These are phyloP conservation scores for Petrophora chlorosata DNA, from an alignment of 2,888 invertebrate genomes.

Conservation along the genomic window DNA sequence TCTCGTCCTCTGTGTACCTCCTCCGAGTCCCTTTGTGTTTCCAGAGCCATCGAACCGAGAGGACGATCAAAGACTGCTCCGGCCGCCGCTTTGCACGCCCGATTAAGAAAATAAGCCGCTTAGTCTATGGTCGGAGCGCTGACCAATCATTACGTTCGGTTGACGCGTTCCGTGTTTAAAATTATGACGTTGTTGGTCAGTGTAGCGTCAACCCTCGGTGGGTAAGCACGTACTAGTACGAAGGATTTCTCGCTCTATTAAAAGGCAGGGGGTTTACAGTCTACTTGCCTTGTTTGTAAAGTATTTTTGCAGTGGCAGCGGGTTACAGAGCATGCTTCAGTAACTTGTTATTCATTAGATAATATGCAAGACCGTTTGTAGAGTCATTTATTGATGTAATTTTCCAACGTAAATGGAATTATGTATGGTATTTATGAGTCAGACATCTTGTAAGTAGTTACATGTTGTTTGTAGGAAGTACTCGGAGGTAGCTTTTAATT, in stretches of 20 bases:
- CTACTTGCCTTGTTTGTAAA: background rate
- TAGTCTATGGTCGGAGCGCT: conserved; percentile 63
- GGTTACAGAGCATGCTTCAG: too few relatives aligned
- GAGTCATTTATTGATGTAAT: too few relatives aligned
- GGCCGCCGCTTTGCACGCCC: conserved; percentile 48
- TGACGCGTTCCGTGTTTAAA: conserved; percentile 67
- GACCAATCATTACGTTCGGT: conserved; percentile 66
- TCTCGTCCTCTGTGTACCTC: conserved; percentile 6
- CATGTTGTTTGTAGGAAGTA: too few relatives aligned
- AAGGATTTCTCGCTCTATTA: conserved; percentile 48
- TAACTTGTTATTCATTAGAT: too few relatives aligned
- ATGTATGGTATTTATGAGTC: too few relatives aligned
- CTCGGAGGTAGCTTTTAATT: too few relatives aligned
- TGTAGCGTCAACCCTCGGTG: conserved; percentile 41
- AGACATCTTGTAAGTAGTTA: too few relatives aligned
- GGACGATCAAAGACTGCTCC: conserved; percentile 61
- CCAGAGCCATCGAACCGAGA: conserved; percentile 52
- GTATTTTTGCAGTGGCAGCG: too few relatives aligned
- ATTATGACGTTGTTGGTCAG: conserved; percentile 47
- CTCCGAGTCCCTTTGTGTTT: conserved; percentile 60
- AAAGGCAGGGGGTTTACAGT: conserved; percentile 25
- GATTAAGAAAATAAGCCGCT: conserved; percentile 63
- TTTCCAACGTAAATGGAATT: too few relatives aligned
- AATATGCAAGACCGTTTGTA: too few relatives aligned
- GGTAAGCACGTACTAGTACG: conserved; percentile 37